phyloP scores from a whole-genome alignment of 1,140 invertebrate species.

The Telenomus remus region DNA sequence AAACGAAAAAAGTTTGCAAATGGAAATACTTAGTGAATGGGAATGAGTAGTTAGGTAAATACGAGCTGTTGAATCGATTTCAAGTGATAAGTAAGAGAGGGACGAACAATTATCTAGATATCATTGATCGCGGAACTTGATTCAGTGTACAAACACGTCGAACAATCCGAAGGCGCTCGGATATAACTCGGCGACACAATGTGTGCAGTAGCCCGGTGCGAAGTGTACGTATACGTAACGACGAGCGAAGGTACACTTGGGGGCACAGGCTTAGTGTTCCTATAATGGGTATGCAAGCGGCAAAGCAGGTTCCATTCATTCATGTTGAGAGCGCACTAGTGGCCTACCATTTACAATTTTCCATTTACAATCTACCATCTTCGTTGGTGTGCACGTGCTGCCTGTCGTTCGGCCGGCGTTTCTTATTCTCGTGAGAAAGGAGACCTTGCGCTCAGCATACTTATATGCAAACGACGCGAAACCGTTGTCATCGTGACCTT shows the following conservation, averaged over 20 bases:
- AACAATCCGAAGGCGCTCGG: background rate
- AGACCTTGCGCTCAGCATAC: constrained; percentile 46
- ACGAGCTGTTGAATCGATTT: no score
- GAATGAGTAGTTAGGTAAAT: no score
- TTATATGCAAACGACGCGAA: constrained; percentile 48
- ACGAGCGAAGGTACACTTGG: constrained; percentile 38
- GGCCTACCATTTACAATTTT: constrained; percentile 71
- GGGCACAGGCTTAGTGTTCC: constrained; percentile 59
- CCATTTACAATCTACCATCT: constrained; percentile 66
- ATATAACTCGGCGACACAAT: constrained; percentile 7
- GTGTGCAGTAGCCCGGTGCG: constrained; percentile 18
- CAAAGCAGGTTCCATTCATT: constrained; percentile 74
- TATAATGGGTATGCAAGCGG: constrained; percentile 73
- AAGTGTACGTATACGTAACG: constrained; percentile 16
- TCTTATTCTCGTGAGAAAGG: constrained; percentile 58
- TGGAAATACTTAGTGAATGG: no score
- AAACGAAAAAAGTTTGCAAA: no score
- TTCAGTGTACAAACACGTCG: background rate
- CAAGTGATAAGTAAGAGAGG: no score
- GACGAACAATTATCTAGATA: no score
- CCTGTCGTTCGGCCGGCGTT: constrained; percentile 39
- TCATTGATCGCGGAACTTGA: background rate
- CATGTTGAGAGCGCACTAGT: constrained; percentile 67
- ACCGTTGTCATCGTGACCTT: constrained; percentile 51
- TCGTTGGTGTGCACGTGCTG: constrained; percentile 58